Base-by-base conservation (phyloP, 1,140 invertebrate genomes). In the Manduca sexta region DNA sequence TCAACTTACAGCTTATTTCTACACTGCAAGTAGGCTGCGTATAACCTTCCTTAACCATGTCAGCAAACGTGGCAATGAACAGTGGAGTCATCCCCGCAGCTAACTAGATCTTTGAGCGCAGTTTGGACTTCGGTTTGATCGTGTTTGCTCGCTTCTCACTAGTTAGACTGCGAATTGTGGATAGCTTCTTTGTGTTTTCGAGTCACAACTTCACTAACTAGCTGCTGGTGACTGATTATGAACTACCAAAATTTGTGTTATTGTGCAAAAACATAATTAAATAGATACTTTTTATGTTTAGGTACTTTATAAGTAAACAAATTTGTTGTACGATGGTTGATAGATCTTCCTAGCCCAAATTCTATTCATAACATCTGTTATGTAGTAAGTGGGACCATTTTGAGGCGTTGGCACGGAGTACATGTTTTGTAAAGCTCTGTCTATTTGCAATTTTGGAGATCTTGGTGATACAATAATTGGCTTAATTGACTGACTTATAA, bases 91-190 rank as follows among this genome's bases (percentile, higher is more conserved):
- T 70, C 52, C 61, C 59, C 56, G 57, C 63, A 64, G 56, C 69
- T 78, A 84, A 79, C 77, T 78, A 83, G 74, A 84, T 79, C 80
- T 78, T 84, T 81, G 74, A 81, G 56, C 64, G 59, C 47, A 74
- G 68, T 77, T 77, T 73, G 63, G 69, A 70, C 64, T 75, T 69
- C 56, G 70, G 74, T 72, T 69, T 74, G 70, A 78, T 84, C 69
- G 69, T 74, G 64, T 80, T 77, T 80, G 60, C 66, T 52, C 64
- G 53, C 43, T 69, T 61, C 53, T 68, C 64, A 67, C 74, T 77
- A 77, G 76, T 81, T 81, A 75, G 70, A 72, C 64, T 69, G 45
- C 60, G 65, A 68, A 77, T 75, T 70, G 68, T 53, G 70, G 63
- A 64, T 67, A 55, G 64, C 56, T 79, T 82, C 81, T 82, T 82